These are phyloP conservation scores for Crocallis elinguaria DNA, from an alignment of 2,888 invertebrate genomes.

Conservation along the genomic window DNA sequence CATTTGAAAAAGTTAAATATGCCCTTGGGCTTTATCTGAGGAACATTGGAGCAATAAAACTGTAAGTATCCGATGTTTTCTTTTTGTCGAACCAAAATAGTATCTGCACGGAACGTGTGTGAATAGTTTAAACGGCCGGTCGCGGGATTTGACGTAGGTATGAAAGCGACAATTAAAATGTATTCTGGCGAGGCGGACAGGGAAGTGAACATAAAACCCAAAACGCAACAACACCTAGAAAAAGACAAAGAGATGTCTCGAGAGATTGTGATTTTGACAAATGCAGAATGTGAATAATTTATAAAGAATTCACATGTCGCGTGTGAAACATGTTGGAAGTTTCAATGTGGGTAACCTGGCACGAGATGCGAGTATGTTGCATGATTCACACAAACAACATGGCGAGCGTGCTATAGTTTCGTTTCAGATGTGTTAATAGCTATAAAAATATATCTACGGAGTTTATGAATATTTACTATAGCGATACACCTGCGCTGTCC, in stretches of 20 bases:
- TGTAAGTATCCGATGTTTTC: conserved; percentile 42
- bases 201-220: conserved; percentile 18
- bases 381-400: conserved; percentile 56
- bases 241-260: conserved; percentile 25
- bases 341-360: conserved; percentile 62
- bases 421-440: conserved; percentile 26
- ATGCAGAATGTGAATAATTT: conserved; percentile 50
- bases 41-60: conserved; percentile 39
- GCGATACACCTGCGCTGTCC: conserved; percentile 41
- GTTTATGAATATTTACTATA: conserved; percentile 36
- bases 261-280: conserved; percentile 33
- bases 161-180: conserved; percentile 40
- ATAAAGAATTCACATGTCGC: conserved; percentile 50
- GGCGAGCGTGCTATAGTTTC: conserved; percentile 35
- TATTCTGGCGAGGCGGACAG: conserved; percentile 16
- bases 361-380: conserved; percentile 54
- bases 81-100: conserved; percentile 44
- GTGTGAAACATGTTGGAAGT: conserved; percentile 50
- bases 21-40: conserved; percentile 42
- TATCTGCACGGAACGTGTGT: conserved; percentile 32
- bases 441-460: conserved; percentile 31
- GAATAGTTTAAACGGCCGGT: conserved; percentile 34
- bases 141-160: conserved; percentile 38
- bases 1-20: conserved; percentile 35
- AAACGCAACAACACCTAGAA: conserved; percentile 7